Evolutionary conservation across 2,888 invertebrate genomes (phyloP), one percentile per base, ranked within the genome.

Genomic region (Caenorhabditis afra): DNA sequence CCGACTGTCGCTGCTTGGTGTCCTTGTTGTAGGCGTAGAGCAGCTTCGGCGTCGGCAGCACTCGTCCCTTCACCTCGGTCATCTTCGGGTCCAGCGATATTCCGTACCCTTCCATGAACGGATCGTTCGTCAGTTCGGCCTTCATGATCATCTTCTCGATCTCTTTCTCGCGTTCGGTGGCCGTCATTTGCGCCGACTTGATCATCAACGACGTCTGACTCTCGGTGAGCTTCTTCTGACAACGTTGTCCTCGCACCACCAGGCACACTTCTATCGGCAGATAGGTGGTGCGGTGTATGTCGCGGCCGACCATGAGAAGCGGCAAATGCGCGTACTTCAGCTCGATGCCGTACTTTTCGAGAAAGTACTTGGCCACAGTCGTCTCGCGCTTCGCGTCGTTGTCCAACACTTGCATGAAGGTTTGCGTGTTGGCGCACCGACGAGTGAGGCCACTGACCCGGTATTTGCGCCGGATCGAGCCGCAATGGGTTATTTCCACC

Each of bases 201-300:
- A 99, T 99, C 99, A 99, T 99, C 7, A 99, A 99, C 10, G 98
- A 99, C 8, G 99, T 99, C 92, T 99, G 99, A 95, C 97, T 97
- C 90, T 99, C 99, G 14, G 99, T 99, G 84, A 99, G 92, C 92
- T 99, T 99, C 92, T 99, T 99, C 87, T 99, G 99, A 92, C 99
- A 99, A 75, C 99, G 93, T 92, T 99, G 99, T 20, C 99, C 99
- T 2, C 97, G 96, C 62, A 99, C 99, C 89, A 99, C 97, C 91
- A 98, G 97, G 91, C 99, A 99, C 81, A 99, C 98, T 93, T 99
- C 99, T 73, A 99, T 93, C 8, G 99, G 99, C 87, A 99, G 93
- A 92, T 99, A 99, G 65, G 99, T 99, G 92, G 99, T 99, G 92
- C 99, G 99, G 4, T 3, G 4, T 92, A 98, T 98, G 91, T 99